Percentiles rank a stretch among this genome's conserved stretches.
These are phyloP conservation scores for Plebejus melissa DNA, from an alignment of 2,888 invertebrate genomes.

Conservation along the genomic window DNA sequence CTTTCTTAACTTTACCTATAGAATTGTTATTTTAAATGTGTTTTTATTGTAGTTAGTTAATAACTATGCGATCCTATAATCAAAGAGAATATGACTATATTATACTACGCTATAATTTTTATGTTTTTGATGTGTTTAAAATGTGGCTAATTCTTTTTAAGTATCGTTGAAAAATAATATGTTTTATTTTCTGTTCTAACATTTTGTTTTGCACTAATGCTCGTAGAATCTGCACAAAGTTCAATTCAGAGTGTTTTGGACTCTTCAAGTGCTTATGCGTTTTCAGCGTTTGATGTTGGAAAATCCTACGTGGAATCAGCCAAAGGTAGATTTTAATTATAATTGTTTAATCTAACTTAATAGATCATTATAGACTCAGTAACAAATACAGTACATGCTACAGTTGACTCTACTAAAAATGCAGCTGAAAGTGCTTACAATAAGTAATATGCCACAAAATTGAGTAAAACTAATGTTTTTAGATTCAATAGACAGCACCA, in stretches of 20 bases:
- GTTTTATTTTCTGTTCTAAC: conserved; percentile 36
- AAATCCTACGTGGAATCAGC: conserved; percentile 51
- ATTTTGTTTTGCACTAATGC: conserved; percentile 39
- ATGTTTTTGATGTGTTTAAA: not conserved
- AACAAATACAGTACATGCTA: conserved; percentile 56
- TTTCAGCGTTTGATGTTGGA: conserved; percentile 56
- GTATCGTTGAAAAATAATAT: conserved; percentile 29
- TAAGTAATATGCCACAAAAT: conserved; percentile 30
- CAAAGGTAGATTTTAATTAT: conserved; percentile 36
- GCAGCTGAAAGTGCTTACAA: conserved; percentile 43
- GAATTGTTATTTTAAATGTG: conserved; percentile 20
- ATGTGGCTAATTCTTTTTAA: conserved; percentile 25
- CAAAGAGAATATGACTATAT: too few species aligned
- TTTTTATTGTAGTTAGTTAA: not conserved
- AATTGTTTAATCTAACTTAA: conserved; percentile 31
- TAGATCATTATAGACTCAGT: conserved; percentile 51
- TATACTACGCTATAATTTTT: not conserved
- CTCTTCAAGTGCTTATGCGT: conserved; percentile 49
- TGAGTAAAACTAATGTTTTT: conserved; percentile 32
- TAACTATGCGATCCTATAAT: not conserved
- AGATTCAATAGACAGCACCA: conserved; percentile 46
- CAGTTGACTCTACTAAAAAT: conserved; percentile 50
- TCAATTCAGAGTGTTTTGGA: conserved; percentile 53
- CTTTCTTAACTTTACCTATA: conserved; percentile 26
- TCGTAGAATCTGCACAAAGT: conserved; percentile 57